phyloP scores from a whole-genome alignment of 2,888 invertebrate species.

The Ophonus ardosiacus region DNA sequence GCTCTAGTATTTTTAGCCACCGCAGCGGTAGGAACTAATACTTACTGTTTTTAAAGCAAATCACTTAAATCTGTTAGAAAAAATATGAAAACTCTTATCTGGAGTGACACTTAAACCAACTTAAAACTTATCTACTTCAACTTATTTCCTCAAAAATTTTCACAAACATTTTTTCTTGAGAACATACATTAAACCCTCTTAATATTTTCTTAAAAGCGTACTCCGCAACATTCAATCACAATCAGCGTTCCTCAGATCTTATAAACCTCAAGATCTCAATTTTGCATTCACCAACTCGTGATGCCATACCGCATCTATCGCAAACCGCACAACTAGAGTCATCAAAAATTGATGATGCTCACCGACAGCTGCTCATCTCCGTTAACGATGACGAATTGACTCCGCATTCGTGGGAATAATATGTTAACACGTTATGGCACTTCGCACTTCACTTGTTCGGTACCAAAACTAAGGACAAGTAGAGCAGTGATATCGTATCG shows the following conservation, averaged over 20 bases:
- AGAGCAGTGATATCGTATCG: background rate
- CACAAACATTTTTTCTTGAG: background rate
- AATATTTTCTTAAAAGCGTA: background rate
- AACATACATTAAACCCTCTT: slow-evolving; percentile 9
- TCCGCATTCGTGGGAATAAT: slow-evolving; percentile 16
- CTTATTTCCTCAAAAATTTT: background rate
- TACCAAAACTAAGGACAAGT: background rate
- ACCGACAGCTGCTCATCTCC: slow-evolving; percentile 47
- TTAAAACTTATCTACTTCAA: background rate
- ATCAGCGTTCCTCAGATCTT: slow-evolving; percentile 4
- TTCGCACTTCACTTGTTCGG: slow-evolving; percentile 43
- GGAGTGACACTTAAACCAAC: background rate
- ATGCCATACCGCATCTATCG: background rate
- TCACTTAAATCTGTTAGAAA: background rate
- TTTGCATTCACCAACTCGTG: background rate
- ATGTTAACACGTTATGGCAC: slow-evolving; percentile 54
- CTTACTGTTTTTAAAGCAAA: background rate
- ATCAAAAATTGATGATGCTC: slow-evolving; percentile 54
- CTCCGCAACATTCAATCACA: background rate
- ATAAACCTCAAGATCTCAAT: slow-evolving; percentile 26
- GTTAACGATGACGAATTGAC: slow-evolving; percentile 58
- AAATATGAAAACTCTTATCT: background rate
- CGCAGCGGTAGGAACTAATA: no score
- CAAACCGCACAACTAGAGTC: background rate
- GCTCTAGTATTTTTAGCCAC: no score